Evolutionary conservation across 1,140 invertebrate species (phyloP).

Genomic region (Heliconius hermathena): DNA sequence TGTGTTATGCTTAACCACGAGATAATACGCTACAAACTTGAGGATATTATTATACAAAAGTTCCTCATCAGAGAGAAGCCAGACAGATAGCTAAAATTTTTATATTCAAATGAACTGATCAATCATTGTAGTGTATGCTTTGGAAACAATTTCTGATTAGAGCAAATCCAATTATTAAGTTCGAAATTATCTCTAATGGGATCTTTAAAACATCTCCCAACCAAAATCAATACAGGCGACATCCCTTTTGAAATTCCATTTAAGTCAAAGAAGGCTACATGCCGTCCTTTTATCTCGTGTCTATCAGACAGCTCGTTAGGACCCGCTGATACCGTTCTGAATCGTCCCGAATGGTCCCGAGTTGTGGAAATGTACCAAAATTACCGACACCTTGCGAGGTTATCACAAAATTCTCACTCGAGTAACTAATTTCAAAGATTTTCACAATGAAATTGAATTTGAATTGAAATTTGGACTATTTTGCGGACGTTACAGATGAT

Average conservation of each 20-base stretch:
- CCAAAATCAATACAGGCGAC: constrained; percentile 29
- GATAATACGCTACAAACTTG: not conserved
- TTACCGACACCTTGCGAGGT: constrained; percentile 34
- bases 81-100: not conserved
- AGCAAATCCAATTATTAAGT: not conserved
- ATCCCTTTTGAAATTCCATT: constrained; percentile 22
- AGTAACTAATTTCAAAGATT: constrained; percentile 37
- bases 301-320: constrained; percentile 40
- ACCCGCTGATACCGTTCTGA: constrained; percentile 12
- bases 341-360: constrained; percentile 17
- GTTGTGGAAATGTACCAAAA: constrained; percentile 25
- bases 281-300: constrained; percentile 30
- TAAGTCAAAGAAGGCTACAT: constrained; percentile 28
- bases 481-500: constrained; percentile 24
- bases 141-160: not conserved
- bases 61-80: not conserved
- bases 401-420: constrained; percentile 35
- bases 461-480: constrained; percentile 31
- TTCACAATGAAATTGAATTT: constrained; percentile 33
- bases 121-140: not conserved
- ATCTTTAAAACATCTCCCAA: not conserved
- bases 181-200: not conserved
- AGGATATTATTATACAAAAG: not conserved
- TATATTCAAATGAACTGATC: not conserved
- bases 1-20: not conserved